Base-by-base conservation (phyloP, 2,888 invertebrate genomes). In the Euzophera pinguis region DNA sequence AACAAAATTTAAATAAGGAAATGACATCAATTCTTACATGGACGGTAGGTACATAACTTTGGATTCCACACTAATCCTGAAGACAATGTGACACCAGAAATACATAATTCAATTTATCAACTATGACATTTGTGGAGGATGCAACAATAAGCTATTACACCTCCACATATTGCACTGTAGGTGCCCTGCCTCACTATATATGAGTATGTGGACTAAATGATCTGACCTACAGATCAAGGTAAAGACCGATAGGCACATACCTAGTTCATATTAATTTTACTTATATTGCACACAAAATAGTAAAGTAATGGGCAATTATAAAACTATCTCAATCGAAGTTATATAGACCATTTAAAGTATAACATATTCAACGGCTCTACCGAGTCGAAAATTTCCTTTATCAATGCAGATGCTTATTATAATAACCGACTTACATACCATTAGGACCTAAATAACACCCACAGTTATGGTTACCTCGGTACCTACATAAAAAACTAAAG, bases 161-260 rank as follows among this genome's bases (percentile, higher is more conserved):
- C 84, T 81, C 75, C 76, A 68, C 75, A 67, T 67, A 64, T 63
- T 55, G 53, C 58, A 47, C 67, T 64, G 81, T 82, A 75, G 81
- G 82, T 81, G 82, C 75, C 57, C 60, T 64, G 57, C 52, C 60
- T 61, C 62, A 70, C 67, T 71, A 73, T 22, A 22, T 22, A 22
- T 22, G 22, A 22, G 22, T 22, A 22, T 62, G 71, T 64, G 45
- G 70, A 68, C 69, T 78, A 82, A 81, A 78, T 68, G 70, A 80
- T 78, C 56, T 81, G 78, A 83, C 81, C 81, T 72, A 73, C 59
- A 67, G 71, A 71, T 73, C 77, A 78, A 78, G 77, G 78, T 63
- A 55, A 55, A 54, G 55, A 35, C 32, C 10, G 8, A 32, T 10
- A 32, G 1, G 32, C 8, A 32, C 22, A 32, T 32, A 32, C 32